These are phyloP conservation scores for Cerastis rubricosa DNA, from an alignment of 2,888 invertebrate genomes.

Conservation along the genomic window DNA sequence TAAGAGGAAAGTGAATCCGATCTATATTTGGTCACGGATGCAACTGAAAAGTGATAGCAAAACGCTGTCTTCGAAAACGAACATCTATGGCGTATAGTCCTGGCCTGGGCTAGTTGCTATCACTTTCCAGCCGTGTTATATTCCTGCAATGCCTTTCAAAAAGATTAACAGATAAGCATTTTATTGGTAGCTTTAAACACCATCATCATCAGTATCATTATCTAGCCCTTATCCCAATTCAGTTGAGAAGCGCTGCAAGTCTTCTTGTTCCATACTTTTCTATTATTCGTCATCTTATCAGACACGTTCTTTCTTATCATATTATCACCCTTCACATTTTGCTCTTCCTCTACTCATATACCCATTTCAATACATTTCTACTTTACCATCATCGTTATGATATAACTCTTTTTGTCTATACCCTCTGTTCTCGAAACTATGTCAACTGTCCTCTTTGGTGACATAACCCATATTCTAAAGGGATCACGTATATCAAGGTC, in stretches of 20 bases:
- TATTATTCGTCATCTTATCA: too few relatives aligned
- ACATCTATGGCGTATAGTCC: not conserved
- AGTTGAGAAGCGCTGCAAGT: too few relatives aligned
- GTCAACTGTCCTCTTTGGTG: slow-evolving; percentile 35
- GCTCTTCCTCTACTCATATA: too few relatives aligned
- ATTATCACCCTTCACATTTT: too few relatives aligned
- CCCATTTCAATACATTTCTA: not conserved
- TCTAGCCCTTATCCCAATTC: too few relatives aligned
- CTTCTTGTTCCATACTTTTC: too few relatives aligned
- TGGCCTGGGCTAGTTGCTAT: not conserved
- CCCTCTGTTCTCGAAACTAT: slow-evolving; percentile 6
- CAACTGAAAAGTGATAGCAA: not conserved
- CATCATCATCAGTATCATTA: too few relatives aligned
- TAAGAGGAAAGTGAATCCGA: not conserved
- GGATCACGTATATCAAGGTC: slow-evolving; percentile 71
- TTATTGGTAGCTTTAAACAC: not conserved
- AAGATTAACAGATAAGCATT: not conserved
- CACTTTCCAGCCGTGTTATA: not conserved
- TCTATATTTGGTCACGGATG: slow-evolving; percentile 11
- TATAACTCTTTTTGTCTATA: not conserved
- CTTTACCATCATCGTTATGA: not conserved
- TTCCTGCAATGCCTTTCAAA: not conserved
- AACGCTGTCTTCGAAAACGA: not conserved
- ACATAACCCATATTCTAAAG: slow-evolving; percentile 59
- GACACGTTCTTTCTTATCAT: too few relatives aligned